Evolutionary conservation across 2,113 vertebrate species (phyloP), one percentile per base, ranked within the genome.

Genomic region (Patagioenas fasciata): DNA sequence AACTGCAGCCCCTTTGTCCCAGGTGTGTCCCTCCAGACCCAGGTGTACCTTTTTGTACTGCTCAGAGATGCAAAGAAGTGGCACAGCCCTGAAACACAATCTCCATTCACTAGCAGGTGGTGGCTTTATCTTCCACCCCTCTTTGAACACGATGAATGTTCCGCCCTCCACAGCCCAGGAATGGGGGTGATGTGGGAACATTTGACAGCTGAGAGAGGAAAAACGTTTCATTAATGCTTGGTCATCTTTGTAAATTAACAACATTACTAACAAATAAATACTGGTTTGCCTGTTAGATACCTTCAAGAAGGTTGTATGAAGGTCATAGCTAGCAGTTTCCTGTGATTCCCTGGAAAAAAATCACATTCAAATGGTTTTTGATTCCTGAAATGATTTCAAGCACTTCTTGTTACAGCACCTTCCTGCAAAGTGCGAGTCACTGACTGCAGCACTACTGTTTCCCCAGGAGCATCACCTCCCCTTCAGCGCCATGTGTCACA

Each of bases 281-380:
- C 50, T 61, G 25, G 40, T 18, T 66, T 91, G 26, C 54, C 65
- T 58, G 32, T 29, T 42, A 54, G 26, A 57, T 61, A 66, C 48
- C 29, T 85, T 36, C 44, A 80, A 48, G 62, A 70, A 83, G 58
- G 78, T 56, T 5, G 3, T 36, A 23, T 40, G 82, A 90, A 92
- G 77, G 81, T 38, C 69, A 51, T 12, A 86, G 51, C 34, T 32
- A 67, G 29, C 34, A 61, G 10, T 44, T 48, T 26, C 40, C 44
- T 36, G 32, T 32, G 66, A 40, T 77, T 71, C 48, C 70, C 51
- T 51, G 57, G 62, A 47, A 47, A 44, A 89, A 96, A 95, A 93
- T 75, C 78, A 51, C 48, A 62, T 60, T 77, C 71, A 51, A 29
- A 80, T 16, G 11, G 79, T 70, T 56, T 78, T 93, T 69, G 71